A percentile compares a stretch with the other conserved stretches of the same genome.
Conservation (phyloP, 2,888 invertebrate species). For the Agrochola macilenta region DNA sequence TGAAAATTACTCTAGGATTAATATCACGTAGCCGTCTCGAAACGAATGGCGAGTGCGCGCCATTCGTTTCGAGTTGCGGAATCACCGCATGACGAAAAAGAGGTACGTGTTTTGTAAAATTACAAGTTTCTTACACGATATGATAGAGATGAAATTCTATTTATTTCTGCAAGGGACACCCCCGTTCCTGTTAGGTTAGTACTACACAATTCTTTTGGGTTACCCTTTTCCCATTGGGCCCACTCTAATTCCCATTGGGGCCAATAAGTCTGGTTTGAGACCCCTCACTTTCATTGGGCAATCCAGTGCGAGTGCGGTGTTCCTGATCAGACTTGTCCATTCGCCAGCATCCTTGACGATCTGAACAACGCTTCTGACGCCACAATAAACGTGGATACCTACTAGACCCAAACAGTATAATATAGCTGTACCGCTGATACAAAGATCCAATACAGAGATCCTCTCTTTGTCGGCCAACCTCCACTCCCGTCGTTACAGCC, state of each 20-base stretch:
- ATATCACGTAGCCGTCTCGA: background rate
- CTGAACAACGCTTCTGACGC: background rate
- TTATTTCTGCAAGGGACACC: background rate
- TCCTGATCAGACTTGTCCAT: background rate
- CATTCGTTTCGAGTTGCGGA: no score
- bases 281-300: background rate
- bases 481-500: background rate
- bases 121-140: background rate
- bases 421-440: background rate
- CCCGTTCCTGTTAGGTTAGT: background rate
- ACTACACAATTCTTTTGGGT: background rate
- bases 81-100: no score
- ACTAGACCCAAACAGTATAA: background rate
- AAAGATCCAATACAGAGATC: background rate
- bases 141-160: background rate
- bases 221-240: background rate
- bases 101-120: background rate
- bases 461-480: background rate
- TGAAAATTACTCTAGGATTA: slow-evolving; percentile 12
- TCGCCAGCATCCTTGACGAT: background rate
- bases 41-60: background rate
- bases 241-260: background rate
- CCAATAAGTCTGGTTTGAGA: background rate
- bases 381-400: background rate
- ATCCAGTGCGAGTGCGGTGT: background rate